Evolutionary conservation across 2,888 invertebrate species (phyloP).

Genomic region (Tenodera sinensis): DNA sequence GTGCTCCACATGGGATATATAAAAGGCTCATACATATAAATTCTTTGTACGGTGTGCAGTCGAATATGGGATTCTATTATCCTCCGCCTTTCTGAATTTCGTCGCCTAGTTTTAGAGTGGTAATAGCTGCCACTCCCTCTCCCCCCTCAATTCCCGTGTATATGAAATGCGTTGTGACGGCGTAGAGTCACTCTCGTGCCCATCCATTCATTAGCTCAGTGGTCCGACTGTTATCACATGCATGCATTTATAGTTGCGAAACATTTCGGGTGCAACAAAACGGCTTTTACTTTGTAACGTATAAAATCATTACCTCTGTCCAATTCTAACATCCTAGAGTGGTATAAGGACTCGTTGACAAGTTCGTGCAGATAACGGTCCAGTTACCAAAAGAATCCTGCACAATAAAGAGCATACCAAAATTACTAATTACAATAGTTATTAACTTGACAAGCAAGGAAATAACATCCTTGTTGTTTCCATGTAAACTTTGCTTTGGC

Average conservation of each 20-base stretch:
- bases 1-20: background rate
- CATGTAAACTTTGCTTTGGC: too few species aligned
- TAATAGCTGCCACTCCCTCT: background rate
- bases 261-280: background rate
- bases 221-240: background rate
- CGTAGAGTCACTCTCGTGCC: background rate
- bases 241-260: background rate
- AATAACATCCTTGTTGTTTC: too few species aligned
- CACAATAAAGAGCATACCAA: too few species aligned
- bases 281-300: too few species aligned
- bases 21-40: background rate
- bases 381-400: too few species aligned
- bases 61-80: background rate
- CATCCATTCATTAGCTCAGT: background rate
- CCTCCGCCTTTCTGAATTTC: background rate
- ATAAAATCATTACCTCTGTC: too few species aligned
- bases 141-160: background rate
- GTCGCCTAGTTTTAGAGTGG: background rate
- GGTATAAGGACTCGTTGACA: too few species aligned
- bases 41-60: background rate
- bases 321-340: too few species aligned
- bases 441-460: too few species aligned
- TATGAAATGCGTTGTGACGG: background rate
- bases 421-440: too few species aligned
- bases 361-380: too few species aligned